A percentile compares a stretch with the other conserved stretches of the same genome.
Conservation (phyloP, 2,888 invertebrate species). For the Ligdia adustata region DNA sequence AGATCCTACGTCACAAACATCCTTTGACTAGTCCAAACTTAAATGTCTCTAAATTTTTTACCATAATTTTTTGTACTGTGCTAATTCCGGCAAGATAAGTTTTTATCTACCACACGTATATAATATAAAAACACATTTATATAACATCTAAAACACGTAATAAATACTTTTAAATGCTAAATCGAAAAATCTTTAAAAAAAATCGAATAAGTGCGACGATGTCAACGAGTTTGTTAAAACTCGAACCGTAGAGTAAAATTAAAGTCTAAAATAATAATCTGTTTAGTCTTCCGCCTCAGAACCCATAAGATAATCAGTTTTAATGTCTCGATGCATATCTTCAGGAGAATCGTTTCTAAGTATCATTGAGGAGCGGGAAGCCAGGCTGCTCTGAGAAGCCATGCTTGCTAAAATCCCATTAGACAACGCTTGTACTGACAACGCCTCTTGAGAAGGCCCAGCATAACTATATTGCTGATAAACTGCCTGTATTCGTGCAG, state of each 20-base stretch:
- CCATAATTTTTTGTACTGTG: conserved; percentile 37
- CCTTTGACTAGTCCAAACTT: conserved; percentile 50
- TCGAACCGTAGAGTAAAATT: conserved; percentile 18
- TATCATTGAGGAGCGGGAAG: conserved; percentile 55
- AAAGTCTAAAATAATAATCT: conserved; percentile 4
- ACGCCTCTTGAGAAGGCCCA: conserved; percentile 74
- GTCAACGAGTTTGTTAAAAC: conserved; percentile 6
- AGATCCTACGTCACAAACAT: conserved; percentile 56
- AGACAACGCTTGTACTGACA: conserved; percentile 75
- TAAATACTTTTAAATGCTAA: conserved; percentile 31
- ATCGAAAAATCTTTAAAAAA: conserved; percentile 14
- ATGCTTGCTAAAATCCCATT: conserved; percentile 77
- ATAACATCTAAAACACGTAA: conserved; percentile 52
- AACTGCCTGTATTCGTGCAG: conserved; percentile 75
- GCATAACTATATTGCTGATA: conserved; percentile 79
- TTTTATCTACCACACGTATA: conserved; percentile 31
- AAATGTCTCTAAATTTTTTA: conserved; percentile 26
- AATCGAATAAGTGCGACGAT: conserved; percentile 13
- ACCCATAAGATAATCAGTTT: conserved; percentile 67
- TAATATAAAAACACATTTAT: conserved; percentile 40
- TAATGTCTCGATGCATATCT: conserved; percentile 67
- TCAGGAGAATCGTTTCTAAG: conserved; percentile 69
- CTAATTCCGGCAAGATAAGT: conserved; percentile 29
- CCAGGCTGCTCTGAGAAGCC: conserved; percentile 65
- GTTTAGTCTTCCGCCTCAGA: conserved; percentile 73